Evolutionary conservation across 1,140 invertebrate genomes (phyloP), one percentile per base, ranked within the genome.

Genomic region (Drosophila ercepeae): DNA sequence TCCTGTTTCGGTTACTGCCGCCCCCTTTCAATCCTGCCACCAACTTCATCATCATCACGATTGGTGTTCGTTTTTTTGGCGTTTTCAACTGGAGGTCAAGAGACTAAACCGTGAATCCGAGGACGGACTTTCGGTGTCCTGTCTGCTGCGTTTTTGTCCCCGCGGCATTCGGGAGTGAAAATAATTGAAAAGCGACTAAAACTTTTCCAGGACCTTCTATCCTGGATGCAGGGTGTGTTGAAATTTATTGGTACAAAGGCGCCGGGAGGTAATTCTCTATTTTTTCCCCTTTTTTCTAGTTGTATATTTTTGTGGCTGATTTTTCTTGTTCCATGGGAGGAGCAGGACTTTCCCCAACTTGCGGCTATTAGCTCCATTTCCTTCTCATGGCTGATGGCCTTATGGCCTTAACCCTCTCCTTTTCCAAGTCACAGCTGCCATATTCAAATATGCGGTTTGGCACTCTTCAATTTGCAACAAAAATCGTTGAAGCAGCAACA

Each of bases 391-490:
- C 3, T 14, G 19, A 2, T 18, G 14, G 18, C 19, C 6, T n/a
- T 23, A 5, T 25, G 41, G 29, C n/a, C 16, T 64, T 41, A 16
- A 8, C 14, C 27, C 19, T 1, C 13, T 1, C 1, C 13, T 1
- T 0, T 13, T n/a, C 27, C 29, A 57, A 69, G 21, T 42, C 46
- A 32, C 52, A 74, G 61, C 72, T 79, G 61, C 65, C 71, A 88
- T 77, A 86, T 77, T 70, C 69, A 81, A 88, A 86, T 84, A 45
- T 86, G 81, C 82, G 81, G 81, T 88, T 86, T 86, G 81, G 77
- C 82, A 88, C 81, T 86, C 82, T 86, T 81, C 73, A 86, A 86
- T 88, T 88, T 88, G 75, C 82, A 86, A 78, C 82, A 86, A 84
- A 86, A 84, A 84, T 84, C 77, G 77, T 72, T 76, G 52, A 58